Conservation (phyloP, 2,113 vertebrate genomes). For the Pachyramphus minor region DNA sequence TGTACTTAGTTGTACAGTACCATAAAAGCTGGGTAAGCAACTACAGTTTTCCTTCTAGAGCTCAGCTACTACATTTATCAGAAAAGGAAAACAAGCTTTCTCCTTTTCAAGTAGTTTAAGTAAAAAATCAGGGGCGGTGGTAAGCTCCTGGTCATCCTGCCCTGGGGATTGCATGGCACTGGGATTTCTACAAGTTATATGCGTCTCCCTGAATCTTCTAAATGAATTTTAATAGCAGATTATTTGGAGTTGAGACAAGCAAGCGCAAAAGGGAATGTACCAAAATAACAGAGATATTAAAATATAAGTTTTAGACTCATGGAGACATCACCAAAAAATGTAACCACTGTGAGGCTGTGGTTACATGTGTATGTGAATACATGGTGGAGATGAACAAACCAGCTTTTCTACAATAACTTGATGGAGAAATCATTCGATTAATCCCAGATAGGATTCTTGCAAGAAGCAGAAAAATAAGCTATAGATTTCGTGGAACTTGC, state of each 20-base stretch:
- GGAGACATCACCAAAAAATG: not conserved
- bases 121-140: not conserved
- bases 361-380: not conserved
- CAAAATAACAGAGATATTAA: not conserved
- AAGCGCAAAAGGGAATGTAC: not conserved
- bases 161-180: rapidly evolving
- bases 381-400: not conserved
- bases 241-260: rapidly evolving
- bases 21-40: not conserved
- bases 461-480: not conserved
- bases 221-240: not conserved
- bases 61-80: not conserved
- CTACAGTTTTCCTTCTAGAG: not conserved
- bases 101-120: not conserved
- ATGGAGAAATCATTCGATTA: not conserved
- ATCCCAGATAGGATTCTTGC: not conserved
- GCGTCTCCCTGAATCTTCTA: not conserved
- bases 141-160: not conserved
- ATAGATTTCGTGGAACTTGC: not conserved
- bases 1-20: not conserved
- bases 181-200: not conserved
- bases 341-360: not conserved
- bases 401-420: not conserved
- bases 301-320: not conserved
- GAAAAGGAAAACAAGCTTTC: not conserved